Evolutionary conservation across 2,888 invertebrate species (phyloP), one percentile per base, ranked within the genome.

Genomic region (Mythimna loreyi): DNA sequence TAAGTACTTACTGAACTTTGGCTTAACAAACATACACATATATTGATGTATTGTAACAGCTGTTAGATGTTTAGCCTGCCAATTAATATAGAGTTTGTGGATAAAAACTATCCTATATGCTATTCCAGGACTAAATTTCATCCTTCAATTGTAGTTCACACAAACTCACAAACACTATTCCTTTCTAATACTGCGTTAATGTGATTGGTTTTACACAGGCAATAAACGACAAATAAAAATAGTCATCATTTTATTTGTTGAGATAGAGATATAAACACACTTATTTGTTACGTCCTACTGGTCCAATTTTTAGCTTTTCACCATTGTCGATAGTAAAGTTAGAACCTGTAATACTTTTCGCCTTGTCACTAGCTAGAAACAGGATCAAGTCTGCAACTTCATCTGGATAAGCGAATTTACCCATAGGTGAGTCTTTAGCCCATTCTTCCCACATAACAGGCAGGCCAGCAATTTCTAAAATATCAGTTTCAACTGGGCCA

Each of bases 401-500:
- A 0, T 33, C 30, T 5, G 80, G 57, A 25, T 68, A 49, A n/a
- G 75, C 53, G 19, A 68, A 60, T 55, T 75, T 77, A 0, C 64
- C 45, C 0, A 77, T 23, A n/a, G 80, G 68, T 1, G 33, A 2
- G 0, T 2, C 0, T 9, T 60, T 45, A 6, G 25, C 53, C 52
- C 28, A 61, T 21, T 74, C 64, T 0, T 79, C 64, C 60, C 56
- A 79, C 11, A 11, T n/a, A 45, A 7, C 3, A 21, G 80, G 63
- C 0, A 80, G 16, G 0, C 80, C 80, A 19, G 53, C 80, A 4
- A 23, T 55, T 25, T 61, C 59, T n/a, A 74, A 55, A 47, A 77
- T 68, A 45, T 79, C 56, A 19, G 76, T 77, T 3, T 49, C 97
- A 0, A 97, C 96, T 0, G 97, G 97, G n/a, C 98, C 98, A 49